phyloP scores from a whole-genome alignment of 1,140 invertebrate species.

The Trigoniulus corallinus region DNA sequence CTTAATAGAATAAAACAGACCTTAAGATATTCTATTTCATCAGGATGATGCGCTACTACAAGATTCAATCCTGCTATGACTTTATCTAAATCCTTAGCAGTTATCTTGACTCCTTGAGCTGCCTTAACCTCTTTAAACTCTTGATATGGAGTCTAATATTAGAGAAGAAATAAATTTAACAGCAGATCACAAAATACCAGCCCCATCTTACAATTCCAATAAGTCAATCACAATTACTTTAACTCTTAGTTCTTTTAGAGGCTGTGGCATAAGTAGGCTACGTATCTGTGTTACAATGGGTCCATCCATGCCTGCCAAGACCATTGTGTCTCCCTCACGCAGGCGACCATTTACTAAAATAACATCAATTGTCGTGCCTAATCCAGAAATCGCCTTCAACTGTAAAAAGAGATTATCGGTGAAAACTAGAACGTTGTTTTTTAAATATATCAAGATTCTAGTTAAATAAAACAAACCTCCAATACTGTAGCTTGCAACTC shows the following conservation, averaged over 20 bases:
- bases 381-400: conserved; percentile 91
- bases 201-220: too few relatives aligned
- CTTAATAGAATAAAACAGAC: conserved; percentile 19
- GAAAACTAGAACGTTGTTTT: too few relatives aligned
- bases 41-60: conserved; percentile 70
- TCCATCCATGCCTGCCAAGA: conserved; percentile 93
- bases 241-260: conserved; percentile 91
- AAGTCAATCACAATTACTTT: conserved; percentile 43
- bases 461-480: conserved; percentile 36
- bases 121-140: conserved; percentile 90
- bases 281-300: conserved; percentile 95
- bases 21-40: conserved; percentile 77
- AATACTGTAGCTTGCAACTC: conserved; percentile 94
- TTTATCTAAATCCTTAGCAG: conserved; percentile 90
- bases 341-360: conserved; percentile 93
- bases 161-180: conserved; percentile 10
- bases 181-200: neutral
- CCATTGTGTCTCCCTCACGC: conserved; percentile 80
- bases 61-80: conserved; percentile 85
- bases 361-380: conserved; percentile 97
- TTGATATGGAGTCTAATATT: conserved; percentile 72
- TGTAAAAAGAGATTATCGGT: conserved; percentile 5
- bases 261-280: conserved; percentile 92
- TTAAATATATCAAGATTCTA: neutral
- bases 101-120: conserved; percentile 94